Evolutionary conservation across 1,140 invertebrate species (phyloP), one percentile per base, ranked within the genome.

Genomic region (Sminthurinus signatus): DNA sequence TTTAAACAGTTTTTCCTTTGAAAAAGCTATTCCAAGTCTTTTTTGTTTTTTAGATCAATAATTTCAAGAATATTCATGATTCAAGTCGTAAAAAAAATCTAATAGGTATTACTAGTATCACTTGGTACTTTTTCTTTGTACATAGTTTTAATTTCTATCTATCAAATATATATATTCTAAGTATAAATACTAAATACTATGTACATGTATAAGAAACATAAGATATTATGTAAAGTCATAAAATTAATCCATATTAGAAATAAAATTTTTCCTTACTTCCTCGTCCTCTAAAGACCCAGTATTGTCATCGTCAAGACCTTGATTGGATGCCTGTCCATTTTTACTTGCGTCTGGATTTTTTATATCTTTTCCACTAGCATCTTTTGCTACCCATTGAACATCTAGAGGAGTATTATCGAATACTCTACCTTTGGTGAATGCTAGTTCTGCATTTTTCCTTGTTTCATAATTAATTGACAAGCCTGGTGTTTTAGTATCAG

Each of bases 391-490:
- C 78, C 79, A 81, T 14, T 76, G 76, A 32, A 80, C 67, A 29
- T 73, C 74, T 19, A 81, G 70, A 5, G 75, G 65, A 14, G 75
- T 77, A 67, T 84, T 85, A 71, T 84, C 82, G 74, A 87, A 85
- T 67, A 80, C 81, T 68, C 81, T 79, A n/a, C 85, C 85, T 73
- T 85, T 84, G 23, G 79, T 73, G 55, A 85, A 74, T 0, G 85
- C 85, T 10, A 82, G 77, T 75, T 90, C 88, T 1, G 88, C 88
- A 66, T 86, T 84, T 74, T 86, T 86, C 68, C 88, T 79, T 12
- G 83, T 81, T 68, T 86, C 84, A 73, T 83, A 91, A 72, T 85
- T 85, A 42, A 90, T 76, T 31, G 86, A 82, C 56, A 87, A 79
- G 48, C 84, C 83, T 23, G 85, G 84, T 51, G 81, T 82, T 17